Percentiles rank a stretch among this genome's conserved stretches.
phyloP scores from a whole-genome alignment of 2,888 invertebrate genomes.

The Schizotus pectinicornis region DNA sequence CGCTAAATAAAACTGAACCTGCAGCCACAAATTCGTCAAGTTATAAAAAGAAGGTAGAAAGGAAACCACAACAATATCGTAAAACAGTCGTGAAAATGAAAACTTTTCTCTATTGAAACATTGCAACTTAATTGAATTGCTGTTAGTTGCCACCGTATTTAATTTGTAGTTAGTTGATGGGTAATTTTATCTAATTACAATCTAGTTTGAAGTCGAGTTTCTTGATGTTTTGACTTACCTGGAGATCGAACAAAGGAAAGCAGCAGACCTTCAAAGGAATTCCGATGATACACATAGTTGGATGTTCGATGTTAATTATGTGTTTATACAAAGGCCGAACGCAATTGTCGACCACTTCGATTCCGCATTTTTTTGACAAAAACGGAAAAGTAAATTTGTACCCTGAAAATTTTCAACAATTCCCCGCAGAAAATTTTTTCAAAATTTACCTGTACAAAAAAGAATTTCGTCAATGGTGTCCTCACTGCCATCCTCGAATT shows the following conservation, averaged over 20 bases:
- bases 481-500: conserved; percentile 66
- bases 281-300: conserved; percentile 84
- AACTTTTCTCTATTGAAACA: no score
- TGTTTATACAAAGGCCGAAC: conserved; percentile 89
- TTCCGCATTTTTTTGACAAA: conserved; percentile 66
- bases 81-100: no score
- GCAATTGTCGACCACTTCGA: conserved; percentile 77
- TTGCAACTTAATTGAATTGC: no score
- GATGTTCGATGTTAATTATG: conserved; percentile 79
- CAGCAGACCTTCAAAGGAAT: conserved; percentile 83
- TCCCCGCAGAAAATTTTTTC: no score
- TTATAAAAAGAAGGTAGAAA: background rate
- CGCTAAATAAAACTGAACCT: conserved; percentile 69
- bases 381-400: conserved; percentile 62
- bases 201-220: background rate
- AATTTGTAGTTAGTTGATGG: no score
- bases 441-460: conserved; percentile 70
- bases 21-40: conserved; percentile 31
- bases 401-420: conserved; percentile 52
- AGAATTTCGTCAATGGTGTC: conserved; percentile 70
- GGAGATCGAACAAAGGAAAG: conserved; percentile 85
- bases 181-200: no score
- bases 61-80: no score
- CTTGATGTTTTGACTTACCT: conserved; percentile 61
- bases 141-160: no score